Percentiles rank a stretch among this genome's conserved stretches.
Evolutionary conservation across 2,888 invertebrate genomes (phyloP).

Genomic region (Eudasyphora cyanicolor): DNA sequence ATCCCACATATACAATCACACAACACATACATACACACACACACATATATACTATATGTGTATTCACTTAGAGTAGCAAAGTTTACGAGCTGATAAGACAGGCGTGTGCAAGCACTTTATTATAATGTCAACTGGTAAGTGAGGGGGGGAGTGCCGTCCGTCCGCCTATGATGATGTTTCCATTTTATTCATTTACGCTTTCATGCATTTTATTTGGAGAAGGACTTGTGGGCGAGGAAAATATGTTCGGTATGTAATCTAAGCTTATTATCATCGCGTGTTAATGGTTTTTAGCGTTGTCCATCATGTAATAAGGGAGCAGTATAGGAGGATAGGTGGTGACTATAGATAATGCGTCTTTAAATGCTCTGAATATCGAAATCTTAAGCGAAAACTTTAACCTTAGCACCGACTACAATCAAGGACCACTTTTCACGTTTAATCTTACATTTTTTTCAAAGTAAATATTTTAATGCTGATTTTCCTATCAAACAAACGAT

Average conservation of each 20-base stretch:
- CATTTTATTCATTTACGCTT: constrained; percentile 22
- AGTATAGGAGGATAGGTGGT: not conserved
- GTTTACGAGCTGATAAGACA: constrained; percentile 72
- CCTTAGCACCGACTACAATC: too few relatives aligned
- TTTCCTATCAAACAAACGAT: too few relatives aligned
- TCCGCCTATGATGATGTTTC: not conserved
- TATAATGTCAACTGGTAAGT: constrained; percentile 69
- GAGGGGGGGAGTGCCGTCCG: constrained; percentile 47
- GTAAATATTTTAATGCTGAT: too few relatives aligned
- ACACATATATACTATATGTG: not conserved
- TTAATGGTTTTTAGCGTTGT: not conserved
- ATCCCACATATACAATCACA: too few relatives aligned
- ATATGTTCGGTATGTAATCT: constrained; percentile 9
- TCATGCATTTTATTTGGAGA: not conserved
- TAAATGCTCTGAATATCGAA: too few relatives aligned
- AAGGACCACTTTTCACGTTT: too few relatives aligned
- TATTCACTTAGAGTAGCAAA: not conserved
- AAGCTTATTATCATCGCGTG: constrained; percentile 21
- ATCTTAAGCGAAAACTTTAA: too few relatives aligned
- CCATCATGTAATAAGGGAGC: too few relatives aligned
- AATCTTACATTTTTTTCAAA: too few relatives aligned
- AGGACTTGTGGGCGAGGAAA: not conserved
- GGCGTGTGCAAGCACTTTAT: constrained; percentile 79
- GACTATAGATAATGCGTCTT: too few relatives aligned
- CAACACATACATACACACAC: not conserved